Evolutionary conservation across 2,888 invertebrate species (phyloP).

Genomic region (Meta bourneti): DNA sequence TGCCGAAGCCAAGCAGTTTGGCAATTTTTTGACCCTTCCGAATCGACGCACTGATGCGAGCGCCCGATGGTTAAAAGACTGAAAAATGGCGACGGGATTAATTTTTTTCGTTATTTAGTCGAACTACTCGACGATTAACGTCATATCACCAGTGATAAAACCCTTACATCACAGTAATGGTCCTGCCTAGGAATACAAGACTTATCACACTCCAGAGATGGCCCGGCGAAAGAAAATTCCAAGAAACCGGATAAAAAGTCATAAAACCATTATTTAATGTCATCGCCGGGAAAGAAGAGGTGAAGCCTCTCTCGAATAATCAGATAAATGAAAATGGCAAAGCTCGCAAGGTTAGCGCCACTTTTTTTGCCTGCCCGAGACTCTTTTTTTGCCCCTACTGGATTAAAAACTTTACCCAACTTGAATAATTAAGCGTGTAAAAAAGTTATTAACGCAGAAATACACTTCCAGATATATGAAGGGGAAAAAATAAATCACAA

Average conservation of each 20-base stretch:
- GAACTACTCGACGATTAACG: constrained; percentile 43
- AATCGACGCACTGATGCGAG: neutral
- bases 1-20: neutral
- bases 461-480: constrained; percentile 49
- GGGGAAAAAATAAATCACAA: constrained; percentile 71
- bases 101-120: constrained; percentile 7
- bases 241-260: constrained; percentile 58
- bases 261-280: constrained; percentile 72
- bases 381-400: neutral
- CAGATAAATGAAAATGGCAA: constrained; percentile 67
- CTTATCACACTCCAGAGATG: constrained; percentile 28
- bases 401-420: constrained; percentile 60
- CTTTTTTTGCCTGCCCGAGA: neutral
- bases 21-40: neutral
- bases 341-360: neutral
- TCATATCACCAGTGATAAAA: constrained; percentile 43
- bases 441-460: constrained; percentile 73
- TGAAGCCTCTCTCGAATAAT: constrained; percentile 52
- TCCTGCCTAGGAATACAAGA: constrained; percentile 10
- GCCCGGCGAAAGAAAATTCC: constrained; percentile 24
- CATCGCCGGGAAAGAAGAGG: constrained; percentile 38
- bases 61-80: neutral
- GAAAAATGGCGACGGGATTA: neutral
- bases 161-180: constrained; percentile 53
- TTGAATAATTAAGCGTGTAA: constrained; percentile 69